Base-by-base conservation (phyloP, 2,797 vertebrate species). In the Melanogrammus aeglefinus region DNA sequence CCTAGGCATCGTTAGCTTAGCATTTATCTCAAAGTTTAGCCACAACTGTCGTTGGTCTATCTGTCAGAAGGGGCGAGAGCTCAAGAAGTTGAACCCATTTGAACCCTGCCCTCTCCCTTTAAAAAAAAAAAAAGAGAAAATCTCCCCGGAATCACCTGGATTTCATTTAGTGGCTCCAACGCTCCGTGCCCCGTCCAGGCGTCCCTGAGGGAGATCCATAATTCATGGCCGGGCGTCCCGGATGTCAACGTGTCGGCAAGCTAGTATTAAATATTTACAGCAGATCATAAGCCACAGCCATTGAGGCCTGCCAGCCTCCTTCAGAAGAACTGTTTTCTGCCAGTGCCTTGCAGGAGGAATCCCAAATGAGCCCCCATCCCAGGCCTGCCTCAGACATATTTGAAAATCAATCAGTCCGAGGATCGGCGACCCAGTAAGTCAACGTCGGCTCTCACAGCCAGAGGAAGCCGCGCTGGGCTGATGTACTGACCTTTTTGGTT, bases 191-290 rank as follows among this genome's bases (percentile, higher is more conserved):
- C 79, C 82, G 74, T 74, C 86, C 78, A 85, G 81, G 41, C 75
- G 76, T 88, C 89, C 88, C 90, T 3, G 72, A 86, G 78, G 86
- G 57, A 85, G 82, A 93, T 94, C 90, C 91, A 95, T 94, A 92
- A 95, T 95, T 94, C 91, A 94, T 92, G 75, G 82, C 86, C 75
- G 83, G 83, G 83, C 87, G 86, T 91, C 90, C 89, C 81, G 87
- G 85, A 90, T 93, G 93, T 92, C 93, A 87, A 90, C 85, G 84
- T 14, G 47, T 57, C 86, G 89, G 90, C 76, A 70, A 88, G 86
- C 86, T 83, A 75, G 81, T 87, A 92, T 94, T 90, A 94, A 94
- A 94, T 94, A 94, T 94, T 94, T 91, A 93, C 87, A 79, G 6
- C 84, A 82, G 91, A 93, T 93, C 92, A 93, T 93, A 89, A 92